Conservation (phyloP, 2,113 vertebrate genomes). For the Megaptera novaeangliae region DNA sequence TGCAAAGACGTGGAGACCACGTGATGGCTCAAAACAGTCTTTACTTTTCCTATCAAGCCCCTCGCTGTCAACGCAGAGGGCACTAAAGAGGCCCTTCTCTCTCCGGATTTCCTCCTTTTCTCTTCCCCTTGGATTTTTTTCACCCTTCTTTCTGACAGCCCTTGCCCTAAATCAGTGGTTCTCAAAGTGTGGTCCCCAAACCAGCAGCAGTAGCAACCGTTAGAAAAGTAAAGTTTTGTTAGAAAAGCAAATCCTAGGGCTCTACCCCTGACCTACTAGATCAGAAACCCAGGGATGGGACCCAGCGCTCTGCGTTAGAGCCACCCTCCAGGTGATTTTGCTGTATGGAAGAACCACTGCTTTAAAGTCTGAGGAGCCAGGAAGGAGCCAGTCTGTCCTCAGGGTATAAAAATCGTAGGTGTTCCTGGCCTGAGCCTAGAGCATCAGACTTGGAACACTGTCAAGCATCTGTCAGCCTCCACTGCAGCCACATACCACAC, state of each 20-base stretch:
- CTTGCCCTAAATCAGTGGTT: not conserved
- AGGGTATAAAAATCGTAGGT: not conserved
- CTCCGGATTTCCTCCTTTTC: not conserved
- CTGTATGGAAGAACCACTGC: not conserved
- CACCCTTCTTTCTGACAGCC: not conserved
- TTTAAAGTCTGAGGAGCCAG: not conserved
- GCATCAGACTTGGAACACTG: not conserved
- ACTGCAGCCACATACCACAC: accelerated
- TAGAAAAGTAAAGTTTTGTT: not conserved
- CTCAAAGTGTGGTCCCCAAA: not conserved
- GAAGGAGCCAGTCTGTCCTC: not conserved
- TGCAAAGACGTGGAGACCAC: not conserved
- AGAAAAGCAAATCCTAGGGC: not conserved
- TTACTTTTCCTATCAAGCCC: not conserved
- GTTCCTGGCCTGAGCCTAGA: not conserved
- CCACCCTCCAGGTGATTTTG: not conserved
- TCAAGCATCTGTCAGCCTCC: too few relatives aligned
- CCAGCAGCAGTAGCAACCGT: not conserved
- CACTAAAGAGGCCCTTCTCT: not conserved
- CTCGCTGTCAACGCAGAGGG: not conserved
- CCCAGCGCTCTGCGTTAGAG: not conserved
- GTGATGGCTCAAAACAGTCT: not conserved
- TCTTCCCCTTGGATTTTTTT: not conserved
- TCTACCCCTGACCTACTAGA: not conserved
- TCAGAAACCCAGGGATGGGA: not conserved